Percentiles rank a stretch among this genome's conserved stretches.
These are phyloP conservation scores for Procavia capensis DNA, from an alignment of 2,113 vertebrate genomes.

Conservation along the genomic window DNA sequence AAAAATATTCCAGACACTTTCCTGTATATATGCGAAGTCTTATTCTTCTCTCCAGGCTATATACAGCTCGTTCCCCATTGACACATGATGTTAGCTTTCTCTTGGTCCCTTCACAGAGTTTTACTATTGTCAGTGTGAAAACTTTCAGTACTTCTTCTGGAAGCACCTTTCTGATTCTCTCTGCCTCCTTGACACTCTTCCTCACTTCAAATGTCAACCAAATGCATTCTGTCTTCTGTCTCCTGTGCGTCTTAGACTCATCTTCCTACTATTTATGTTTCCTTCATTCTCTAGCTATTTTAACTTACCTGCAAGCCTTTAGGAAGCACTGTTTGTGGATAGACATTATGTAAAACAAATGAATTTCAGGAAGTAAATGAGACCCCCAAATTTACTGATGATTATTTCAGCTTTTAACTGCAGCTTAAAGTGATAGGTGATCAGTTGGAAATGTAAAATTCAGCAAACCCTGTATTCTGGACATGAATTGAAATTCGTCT, in stretches of 20 bases:
- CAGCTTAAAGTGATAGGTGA: not conserved
- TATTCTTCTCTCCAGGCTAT: not conserved
- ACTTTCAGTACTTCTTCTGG: not conserved
- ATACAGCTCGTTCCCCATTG: not conserved
- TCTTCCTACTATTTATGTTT: slow-evolving; percentile 31
- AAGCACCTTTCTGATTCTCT: slow-evolving; percentile 48
- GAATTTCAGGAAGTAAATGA: not conserved
- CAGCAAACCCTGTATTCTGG: not conserved
- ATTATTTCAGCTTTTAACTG: not conserved
- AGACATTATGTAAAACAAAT: not conserved
- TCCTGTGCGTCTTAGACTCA: not conserved
- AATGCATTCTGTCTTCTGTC: slow-evolving; percentile 40
- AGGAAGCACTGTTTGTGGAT: not conserved
- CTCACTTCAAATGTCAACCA: slow-evolving; percentile 39
- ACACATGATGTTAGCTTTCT: not conserved
- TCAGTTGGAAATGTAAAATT: not conserved
- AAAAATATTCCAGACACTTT: slow-evolving; percentile 7
- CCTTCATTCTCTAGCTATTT: not conserved
- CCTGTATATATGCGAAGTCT: not conserved
- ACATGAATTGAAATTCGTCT: not conserved
- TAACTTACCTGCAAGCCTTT: not conserved
- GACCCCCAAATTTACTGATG: not conserved
- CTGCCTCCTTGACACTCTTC: not conserved
- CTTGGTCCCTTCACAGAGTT: not conserved
- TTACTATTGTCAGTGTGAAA: not conserved